Evolutionary conservation across 2,888 invertebrate genomes (phyloP).

Genomic region (Mystacides longicornis): DNA sequence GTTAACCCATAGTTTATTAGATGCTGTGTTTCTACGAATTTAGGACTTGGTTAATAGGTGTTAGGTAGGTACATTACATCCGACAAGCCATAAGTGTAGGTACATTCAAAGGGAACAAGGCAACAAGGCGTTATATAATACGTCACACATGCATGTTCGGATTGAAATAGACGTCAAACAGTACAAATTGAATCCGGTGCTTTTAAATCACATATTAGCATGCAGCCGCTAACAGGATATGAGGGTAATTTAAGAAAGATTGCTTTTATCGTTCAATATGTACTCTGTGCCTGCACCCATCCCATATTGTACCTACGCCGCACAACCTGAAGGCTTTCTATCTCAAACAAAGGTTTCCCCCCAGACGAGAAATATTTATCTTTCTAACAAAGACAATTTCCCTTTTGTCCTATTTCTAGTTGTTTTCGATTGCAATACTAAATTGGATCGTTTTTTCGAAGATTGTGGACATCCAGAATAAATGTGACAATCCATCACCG

Average conservation of each 20-base stretch:
- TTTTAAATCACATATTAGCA: background rate
- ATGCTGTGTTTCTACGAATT: too few relatives aligned
- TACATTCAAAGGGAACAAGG: too few relatives aligned
- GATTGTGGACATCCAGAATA: conserved; percentile 15
- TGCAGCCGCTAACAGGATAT: background rate
- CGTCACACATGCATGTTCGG: too few relatives aligned
- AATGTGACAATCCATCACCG: conserved; percentile 18
- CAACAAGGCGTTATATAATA: too few relatives aligned
- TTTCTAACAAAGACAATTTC: conserved; percentile 25
- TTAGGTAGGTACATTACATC: too few relatives aligned
- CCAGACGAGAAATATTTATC: conserved; percentile 23
- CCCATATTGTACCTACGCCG: background rate
- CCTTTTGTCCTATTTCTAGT: conserved; percentile 22
- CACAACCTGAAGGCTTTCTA: background rate
- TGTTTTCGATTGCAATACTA: conserved; percentile 25
- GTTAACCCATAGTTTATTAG: too few relatives aligned
- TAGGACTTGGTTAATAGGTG: too few relatives aligned
- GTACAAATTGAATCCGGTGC: too few relatives aligned
- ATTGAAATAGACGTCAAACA: too few relatives aligned
- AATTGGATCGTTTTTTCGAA: conserved; percentile 22
- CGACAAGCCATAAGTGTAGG: too few relatives aligned
- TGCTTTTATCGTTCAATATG: background rate
- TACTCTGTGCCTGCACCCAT: background rate
- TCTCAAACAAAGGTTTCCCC: background rate
- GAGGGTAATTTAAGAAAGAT: background rate